Evolutionary conservation across 2,888 invertebrate species (phyloP), one percentile per base, ranked within the genome.

Genomic region (Leptopilina drosophilae): DNA sequence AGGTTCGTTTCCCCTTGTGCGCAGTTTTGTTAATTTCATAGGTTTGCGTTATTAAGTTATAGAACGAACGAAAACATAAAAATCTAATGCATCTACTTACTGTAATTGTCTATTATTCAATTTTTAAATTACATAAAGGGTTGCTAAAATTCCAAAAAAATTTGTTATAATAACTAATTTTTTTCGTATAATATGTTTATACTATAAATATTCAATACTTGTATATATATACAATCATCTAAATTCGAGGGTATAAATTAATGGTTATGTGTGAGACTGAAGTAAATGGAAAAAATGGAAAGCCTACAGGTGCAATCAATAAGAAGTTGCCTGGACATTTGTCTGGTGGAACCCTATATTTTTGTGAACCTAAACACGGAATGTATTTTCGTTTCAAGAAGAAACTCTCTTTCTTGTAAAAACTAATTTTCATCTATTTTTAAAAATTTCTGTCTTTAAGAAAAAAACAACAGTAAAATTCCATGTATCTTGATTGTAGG

Each of bases 321-420:
- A 84, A 84, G 80, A 80, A 78, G 73, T 15, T 64, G 64, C 49
- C 9, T 46, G 33, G 67, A 69, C 80, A 79, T 84, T 80, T 80
- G 84, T 82, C 83, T 85, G 83, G 84, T 86, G 84, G 85, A 84
- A 82, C 82, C 78, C 78, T 83, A 84, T 83, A 83, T 80, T 81
- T 78, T 81, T 56, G 78, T 20, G 77, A 84, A 84, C 85, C 82
- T 83, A 84, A 85, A 83, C 84, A 84, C 83, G 78, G 82, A 82
- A 83, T 81, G 77, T 81, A 82, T 82, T 75, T 77, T 62, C 56
- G 56, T 76, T 42, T 26, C 82, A 78, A 81, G 81, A 78, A 80
- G 73, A 56, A 33, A 33, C 42, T 42, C 5, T 8, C 8, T 42
- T 42, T 42, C 42, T 42, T 42, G 42, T 76, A 79, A 82, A 84